A percentile compares a stretch with the other conserved stretches of the same genome.
These are phyloP conservation scores for Drosophila birchii DNA, from an alignment of 2,888 invertebrate species.

Conservation along the genomic window DNA sequence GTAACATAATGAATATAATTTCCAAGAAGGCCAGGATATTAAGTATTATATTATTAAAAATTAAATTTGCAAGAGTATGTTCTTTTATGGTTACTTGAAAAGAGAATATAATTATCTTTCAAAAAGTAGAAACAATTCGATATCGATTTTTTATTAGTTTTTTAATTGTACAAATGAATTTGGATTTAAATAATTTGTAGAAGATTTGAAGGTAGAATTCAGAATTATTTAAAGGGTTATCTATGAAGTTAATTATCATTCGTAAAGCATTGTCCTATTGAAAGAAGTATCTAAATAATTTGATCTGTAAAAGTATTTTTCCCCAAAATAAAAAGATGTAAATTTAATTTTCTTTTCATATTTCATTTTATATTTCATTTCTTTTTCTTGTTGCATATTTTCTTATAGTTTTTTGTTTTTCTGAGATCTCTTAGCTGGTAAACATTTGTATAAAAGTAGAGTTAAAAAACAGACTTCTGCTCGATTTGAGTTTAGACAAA, in stretches of 20 bases:
- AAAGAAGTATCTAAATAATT: neutral
- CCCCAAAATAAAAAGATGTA: neutral
- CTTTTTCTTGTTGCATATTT: slow-evolving; percentile 24
- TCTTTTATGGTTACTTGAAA: neutral
- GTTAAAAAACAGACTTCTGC: slow-evolving; percentile 66
- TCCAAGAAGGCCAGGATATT: slow-evolving; percentile 2
- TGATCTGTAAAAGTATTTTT: neutral
- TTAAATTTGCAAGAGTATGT: neutral
- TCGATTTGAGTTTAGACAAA: slow-evolving; percentile 54
- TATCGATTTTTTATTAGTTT: neutral
- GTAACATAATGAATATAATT: slow-evolving; percentile 28
- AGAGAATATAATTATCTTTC: too few species aligned
- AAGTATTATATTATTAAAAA: neutral
- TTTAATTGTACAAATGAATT: neutral
- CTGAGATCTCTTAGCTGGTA: slow-evolving; percentile 51
- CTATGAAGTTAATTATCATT: neutral
- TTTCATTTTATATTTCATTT: slow-evolving; percentile 20
- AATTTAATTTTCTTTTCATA: slow-evolving; percentile 12
- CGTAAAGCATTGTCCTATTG: neutral
- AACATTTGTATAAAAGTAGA: slow-evolving; percentile 40
- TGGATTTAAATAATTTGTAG: neutral
- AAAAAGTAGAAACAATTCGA: too few species aligned
- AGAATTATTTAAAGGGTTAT: neutral
- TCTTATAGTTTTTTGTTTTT: slow-evolving; percentile 26
- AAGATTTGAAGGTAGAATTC: neutral